These are phyloP conservation scores for Microplitis manilae DNA, from an alignment of 2,888 invertebrate species.

Conservation along the genomic window DNA sequence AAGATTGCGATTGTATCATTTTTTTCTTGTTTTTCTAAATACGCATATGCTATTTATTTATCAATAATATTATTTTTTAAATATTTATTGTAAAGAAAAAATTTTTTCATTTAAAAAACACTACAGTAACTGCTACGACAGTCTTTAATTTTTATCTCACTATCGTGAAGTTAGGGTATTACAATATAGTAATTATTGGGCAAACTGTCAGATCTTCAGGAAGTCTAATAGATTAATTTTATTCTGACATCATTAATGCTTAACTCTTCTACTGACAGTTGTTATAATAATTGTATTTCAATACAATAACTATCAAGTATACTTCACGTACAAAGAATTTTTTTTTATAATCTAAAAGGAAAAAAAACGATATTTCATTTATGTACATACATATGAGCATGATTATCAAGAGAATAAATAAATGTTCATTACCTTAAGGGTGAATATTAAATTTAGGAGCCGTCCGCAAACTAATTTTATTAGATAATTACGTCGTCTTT, in stretches of 20 bases:
- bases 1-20: conserved; percentile 39
- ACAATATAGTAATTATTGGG: not conserved
- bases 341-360: conserved; percentile 49
- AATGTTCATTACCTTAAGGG: not conserved
- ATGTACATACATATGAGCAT: conserved; percentile 60
- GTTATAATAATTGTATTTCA: conserved; percentile 48
- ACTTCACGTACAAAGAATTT: conserved; percentile 58
- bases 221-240: conserved; percentile 46
- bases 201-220: conserved; percentile 3
- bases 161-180: conserved; percentile 22
- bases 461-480: conserved; percentile 17
- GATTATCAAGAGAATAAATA: conserved; percentile 32
- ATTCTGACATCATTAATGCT: conserved; percentile 58
- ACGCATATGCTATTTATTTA: conserved; percentile 27
- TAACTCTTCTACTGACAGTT: conserved; percentile 56
- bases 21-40: conserved; percentile 32
- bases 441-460: not conserved
- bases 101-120: conserved; percentile 50
- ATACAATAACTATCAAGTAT: conserved; percentile 58
- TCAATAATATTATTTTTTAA: conserved; percentile 52
- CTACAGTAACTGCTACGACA: conserved; percentile 51
- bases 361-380: conserved; percentile 51
- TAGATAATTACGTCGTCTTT: conserved; percentile 12
- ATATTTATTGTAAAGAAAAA: conserved; percentile 39
- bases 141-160: conserved; percentile 44